These are phyloP conservation scores for Hormiphora californensis DNA, from an alignment of 37 sponge, comb jelly and placozoan species.

Conservation along the genomic window DNA sequence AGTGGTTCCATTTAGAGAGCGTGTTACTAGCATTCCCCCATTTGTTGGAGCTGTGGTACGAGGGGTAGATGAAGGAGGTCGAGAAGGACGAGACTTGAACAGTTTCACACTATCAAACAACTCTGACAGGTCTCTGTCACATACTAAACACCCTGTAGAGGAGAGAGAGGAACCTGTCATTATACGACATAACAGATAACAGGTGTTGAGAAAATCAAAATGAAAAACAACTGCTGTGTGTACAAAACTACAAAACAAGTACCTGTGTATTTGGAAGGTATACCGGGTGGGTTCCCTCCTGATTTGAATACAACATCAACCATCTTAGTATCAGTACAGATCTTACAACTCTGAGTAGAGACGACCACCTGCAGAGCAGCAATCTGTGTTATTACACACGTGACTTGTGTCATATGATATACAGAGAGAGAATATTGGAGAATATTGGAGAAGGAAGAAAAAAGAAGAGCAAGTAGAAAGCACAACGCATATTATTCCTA, in stretches of 20 bases:
- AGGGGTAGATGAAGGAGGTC: not conserved
- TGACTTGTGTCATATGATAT: no score
- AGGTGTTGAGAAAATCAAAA: not conserved
- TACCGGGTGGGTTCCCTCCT: not conserved
- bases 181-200: not conserved
- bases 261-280: not conserved
- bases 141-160: conserved; percentile 2
- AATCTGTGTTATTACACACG: no score
- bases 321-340: no score
- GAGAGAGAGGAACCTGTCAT: not conserved
- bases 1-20: no score
- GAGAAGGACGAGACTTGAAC: not conserved
- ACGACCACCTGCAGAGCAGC: no score
- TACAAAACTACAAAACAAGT: not conserved
- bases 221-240: not conserved
- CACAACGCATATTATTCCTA: no score
- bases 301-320: not conserved
- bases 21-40: no score
- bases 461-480: no score
- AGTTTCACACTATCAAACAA: conserved; percentile 7
- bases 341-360: no score
- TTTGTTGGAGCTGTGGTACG: not conserved
- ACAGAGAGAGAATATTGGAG: no score
- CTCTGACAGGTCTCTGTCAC: not conserved
- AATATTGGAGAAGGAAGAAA: no score